phyloP scores from a whole-genome alignment of 2,797 vertebrate species.

The Rhabdophis nuchalis region DNA sequence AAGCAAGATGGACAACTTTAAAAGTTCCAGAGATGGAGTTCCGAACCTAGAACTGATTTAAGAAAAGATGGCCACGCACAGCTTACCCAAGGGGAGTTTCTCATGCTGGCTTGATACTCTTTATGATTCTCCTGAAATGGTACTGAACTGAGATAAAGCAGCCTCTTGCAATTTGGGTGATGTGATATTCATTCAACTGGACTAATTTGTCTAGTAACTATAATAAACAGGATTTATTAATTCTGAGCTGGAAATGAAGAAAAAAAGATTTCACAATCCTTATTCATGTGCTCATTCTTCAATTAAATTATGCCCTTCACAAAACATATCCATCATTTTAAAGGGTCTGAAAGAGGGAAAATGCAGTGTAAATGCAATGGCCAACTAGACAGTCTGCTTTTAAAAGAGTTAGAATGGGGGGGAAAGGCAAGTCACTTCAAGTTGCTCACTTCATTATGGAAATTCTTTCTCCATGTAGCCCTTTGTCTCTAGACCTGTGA shows the following conservation, averaged over 20 bases:
- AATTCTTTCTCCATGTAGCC: constrained; percentile 22
- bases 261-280: constrained; percentile 39
- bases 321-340: constrained; percentile 29
- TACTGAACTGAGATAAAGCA: constrained; percentile 57
- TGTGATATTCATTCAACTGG: constrained; percentile 71
- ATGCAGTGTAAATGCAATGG: constrained; percentile 46
- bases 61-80: constrained; percentile 67
- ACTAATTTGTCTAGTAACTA: constrained; percentile 69
- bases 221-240: constrained; percentile 70
- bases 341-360: constrained; percentile 34
- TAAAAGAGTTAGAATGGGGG: constrained; percentile 33
- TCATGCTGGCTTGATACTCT: constrained; percentile 53
- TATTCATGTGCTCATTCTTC: constrained; percentile 67
- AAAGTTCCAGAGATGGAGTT: constrained; percentile 46
- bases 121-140: constrained; percentile 59
- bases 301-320: constrained; percentile 58
- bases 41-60: constrained; percentile 53
- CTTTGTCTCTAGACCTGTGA: not conserved
- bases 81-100: constrained; percentile 59
- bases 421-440: constrained; percentile 20
- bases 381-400: constrained; percentile 53
- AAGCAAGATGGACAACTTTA: constrained; percentile 36
- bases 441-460: constrained; percentile 12
- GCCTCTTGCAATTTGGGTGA: constrained; percentile 57
- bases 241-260: constrained; percentile 59